These are phyloP conservation scores for Neolamprologus cancellatus DNA, from an alignment of 2,113 vertebrate species.

Conservation along the genomic window DNA sequence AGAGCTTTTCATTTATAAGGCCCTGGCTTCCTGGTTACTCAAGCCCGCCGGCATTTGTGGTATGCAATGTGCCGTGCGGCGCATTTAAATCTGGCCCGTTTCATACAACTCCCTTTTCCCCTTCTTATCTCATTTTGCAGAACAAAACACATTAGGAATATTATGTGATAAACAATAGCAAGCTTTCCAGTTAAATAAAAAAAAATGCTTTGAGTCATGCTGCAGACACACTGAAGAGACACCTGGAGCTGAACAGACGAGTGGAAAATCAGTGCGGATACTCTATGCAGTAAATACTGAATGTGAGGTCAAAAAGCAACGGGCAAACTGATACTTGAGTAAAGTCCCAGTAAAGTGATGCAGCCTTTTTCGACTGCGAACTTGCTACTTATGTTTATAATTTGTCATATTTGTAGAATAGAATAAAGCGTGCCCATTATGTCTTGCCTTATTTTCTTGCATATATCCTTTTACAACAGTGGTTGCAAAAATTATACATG, in stretches of 20 bases:
- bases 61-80: constrained; percentile 14
- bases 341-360: background rate
- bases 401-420: background rate
- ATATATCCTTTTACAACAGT: background rate
- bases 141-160: background rate
- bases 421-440: background rate
- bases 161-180: background rate
- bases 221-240: background rate
- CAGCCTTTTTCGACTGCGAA: background rate
- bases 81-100: constrained; percentile 20
- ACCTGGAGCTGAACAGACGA: background rate
- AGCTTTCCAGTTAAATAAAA: fast-evolving
- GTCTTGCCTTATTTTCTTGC: background rate
- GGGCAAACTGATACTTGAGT: background rate
- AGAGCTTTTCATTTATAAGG: constrained; percentile 5
- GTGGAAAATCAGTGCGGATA: background rate
- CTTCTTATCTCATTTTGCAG: background rate
- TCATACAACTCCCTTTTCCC: background rate
- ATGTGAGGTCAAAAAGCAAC: background rate
- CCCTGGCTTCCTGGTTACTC: constrained; percentile 13
- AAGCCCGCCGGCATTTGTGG: constrained; percentile 29
- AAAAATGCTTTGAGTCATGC: background rate
- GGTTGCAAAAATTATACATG: background rate
- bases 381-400: background rate
- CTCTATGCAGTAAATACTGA: background rate